Percentiles rank a stretch among this genome's conserved stretches.
Evolutionary conservation across 1,140 invertebrate genomes (phyloP).

Genomic region (Pseudomyrmex concolor): DNA sequence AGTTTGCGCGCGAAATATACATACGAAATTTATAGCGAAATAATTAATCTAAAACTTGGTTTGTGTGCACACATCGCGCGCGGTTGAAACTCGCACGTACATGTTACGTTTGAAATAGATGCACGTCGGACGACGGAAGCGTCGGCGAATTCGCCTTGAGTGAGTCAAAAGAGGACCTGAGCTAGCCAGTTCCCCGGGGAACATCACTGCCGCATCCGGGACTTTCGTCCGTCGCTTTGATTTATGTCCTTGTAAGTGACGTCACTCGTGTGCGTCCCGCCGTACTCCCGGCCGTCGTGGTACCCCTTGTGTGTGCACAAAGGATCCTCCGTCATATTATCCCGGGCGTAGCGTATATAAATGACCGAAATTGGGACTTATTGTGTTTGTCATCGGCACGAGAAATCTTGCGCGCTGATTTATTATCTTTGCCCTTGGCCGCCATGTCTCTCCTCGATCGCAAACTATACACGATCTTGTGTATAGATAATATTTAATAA

Average conservation of each 20-base stretch:
- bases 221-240: slow-evolving; percentile 84
- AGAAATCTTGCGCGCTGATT: slow-evolving; percentile 83
- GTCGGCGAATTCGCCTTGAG: slow-evolving; percentile 52
- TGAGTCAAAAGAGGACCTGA: slow-evolving; percentile 74
- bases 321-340: slow-evolving; percentile 84
- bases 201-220: slow-evolving; percentile 79
- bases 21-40: slow-evolving; percentile 21
- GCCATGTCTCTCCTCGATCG: slow-evolving; percentile 20
- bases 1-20: neutral
- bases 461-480: neutral
- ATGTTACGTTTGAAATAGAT: slow-evolving; percentile 42
- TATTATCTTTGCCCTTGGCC: slow-evolving; percentile 73
- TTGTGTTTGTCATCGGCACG: slow-evolving; percentile 85
- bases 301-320: slow-evolving; percentile 81
- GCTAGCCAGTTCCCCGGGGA: slow-evolving; percentile 77
- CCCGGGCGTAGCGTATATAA: slow-evolving; percentile 83
- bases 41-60: slow-evolving; percentile 18
- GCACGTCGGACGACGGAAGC: slow-evolving; percentile 13
- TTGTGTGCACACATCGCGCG: neutral
- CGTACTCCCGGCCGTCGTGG: slow-evolving; percentile 45
- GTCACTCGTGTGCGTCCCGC: slow-evolving; percentile 83
- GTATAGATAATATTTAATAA: too few species aligned
- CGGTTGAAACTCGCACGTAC: slow-evolving; percentile 18
- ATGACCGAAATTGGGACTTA: slow-evolving; percentile 85
- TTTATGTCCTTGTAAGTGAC: slow-evolving; percentile 86